Conservation (phyloP, 2,888 invertebrate genomes). For the Notodromas monacha region DNA sequence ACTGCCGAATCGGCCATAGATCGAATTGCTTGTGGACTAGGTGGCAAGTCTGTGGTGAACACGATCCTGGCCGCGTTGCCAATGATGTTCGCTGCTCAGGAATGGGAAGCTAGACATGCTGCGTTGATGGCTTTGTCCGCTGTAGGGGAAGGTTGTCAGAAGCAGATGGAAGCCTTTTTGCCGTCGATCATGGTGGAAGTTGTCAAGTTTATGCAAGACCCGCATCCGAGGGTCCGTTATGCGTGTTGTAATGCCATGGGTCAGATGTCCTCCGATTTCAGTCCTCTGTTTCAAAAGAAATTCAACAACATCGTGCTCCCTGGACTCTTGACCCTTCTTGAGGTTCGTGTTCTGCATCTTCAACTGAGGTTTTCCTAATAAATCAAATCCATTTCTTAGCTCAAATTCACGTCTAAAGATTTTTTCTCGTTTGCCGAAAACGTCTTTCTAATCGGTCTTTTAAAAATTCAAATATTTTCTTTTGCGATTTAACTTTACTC, state of each 20-base stretch:
- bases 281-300: conserved; percentile 80
- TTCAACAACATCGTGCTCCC: conserved; percentile 85
- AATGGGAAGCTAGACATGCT: conserved; percentile 52
- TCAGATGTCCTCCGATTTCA: conserved; percentile 95
- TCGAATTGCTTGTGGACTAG: conserved; percentile 81
- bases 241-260: conserved; percentile 96
- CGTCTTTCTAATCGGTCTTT: too few species aligned
- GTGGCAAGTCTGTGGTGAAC: conserved; percentile 65
- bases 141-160: conserved; percentile 90
- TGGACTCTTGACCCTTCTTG: conserved; percentile 27
- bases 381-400: too few species aligned
- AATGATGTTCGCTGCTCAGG: conserved; percentile 42
- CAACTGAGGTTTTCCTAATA: too few species aligned
- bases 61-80: conserved; percentile 56
- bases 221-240: conserved; percentile 69
- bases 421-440: too few species aligned
- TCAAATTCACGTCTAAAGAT: too few species aligned
- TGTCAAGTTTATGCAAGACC: conserved; percentile 46
- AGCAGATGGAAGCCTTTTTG: conserved; percentile 86
- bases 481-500: too few species aligned
- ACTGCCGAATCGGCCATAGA: conserved; percentile 88
- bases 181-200: conserved; percentile 69
- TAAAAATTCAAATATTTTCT: too few species aligned
- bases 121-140: conserved; percentile 95
- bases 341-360: too few species aligned